Evolutionary conservation across 2,888 invertebrate species (phyloP).

Genomic region (Trichacis sp.): DNA sequence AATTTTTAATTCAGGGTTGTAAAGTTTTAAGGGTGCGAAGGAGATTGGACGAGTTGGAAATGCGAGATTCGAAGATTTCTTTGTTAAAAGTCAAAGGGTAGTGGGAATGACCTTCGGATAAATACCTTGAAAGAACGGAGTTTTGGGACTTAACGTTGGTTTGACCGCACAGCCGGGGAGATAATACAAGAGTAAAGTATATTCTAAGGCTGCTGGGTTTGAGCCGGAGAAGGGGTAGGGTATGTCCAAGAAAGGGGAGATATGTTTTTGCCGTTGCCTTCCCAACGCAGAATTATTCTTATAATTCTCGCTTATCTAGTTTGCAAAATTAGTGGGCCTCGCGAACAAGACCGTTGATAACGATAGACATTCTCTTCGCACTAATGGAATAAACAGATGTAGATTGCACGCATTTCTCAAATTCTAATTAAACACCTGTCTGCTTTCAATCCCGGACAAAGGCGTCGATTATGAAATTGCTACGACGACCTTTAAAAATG

Average conservation of each 20-base stretch:
- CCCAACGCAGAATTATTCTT: background rate
- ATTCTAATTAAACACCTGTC: background rate
- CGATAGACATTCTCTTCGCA: background rate
- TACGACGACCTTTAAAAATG: too few relatives aligned
- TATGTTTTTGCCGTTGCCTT: background rate
- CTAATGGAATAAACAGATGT: background rate
- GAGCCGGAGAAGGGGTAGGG: background rate
- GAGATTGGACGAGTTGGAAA: too few relatives aligned
- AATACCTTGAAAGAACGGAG: background rate
- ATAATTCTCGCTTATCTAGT: background rate
- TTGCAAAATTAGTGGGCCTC: background rate
- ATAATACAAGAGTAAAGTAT: background rate
- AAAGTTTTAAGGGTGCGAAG: too few relatives aligned
- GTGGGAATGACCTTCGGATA: constrained; percentile 1
- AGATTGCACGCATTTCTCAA: background rate
- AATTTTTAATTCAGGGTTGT: too few relatives aligned
- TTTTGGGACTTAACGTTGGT: background rate
- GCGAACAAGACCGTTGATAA: background rate
- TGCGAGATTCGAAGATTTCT: too few relatives aligned
- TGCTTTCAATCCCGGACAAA: too few relatives aligned
- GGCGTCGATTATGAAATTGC: too few relatives aligned
- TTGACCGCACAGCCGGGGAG: constrained; percentile 1
- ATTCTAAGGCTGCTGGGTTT: background rate
- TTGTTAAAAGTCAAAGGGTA: background rate
- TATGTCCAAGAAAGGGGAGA: background rate